phyloP scores from a whole-genome alignment of 2,888 invertebrate species.

The Periphyllus acericola region DNA sequence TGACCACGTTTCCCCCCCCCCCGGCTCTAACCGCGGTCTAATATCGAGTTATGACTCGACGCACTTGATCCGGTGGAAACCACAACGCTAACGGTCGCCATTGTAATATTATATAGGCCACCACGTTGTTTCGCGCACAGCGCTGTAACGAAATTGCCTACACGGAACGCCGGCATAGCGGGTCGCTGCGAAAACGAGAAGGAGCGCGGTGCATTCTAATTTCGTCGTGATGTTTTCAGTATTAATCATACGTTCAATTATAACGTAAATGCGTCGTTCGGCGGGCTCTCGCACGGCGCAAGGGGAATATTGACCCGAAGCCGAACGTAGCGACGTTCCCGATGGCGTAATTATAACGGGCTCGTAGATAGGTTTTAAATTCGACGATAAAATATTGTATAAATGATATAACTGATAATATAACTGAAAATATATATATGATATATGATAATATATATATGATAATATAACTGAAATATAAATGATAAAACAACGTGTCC shows the following conservation, averaged over 20 bases:
- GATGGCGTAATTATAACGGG: not conserved
- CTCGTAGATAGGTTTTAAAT: not conserved
- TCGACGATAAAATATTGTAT: not conserved
- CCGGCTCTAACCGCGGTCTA: not conserved
- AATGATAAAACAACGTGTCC: no score
- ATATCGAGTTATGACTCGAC: not conserved
- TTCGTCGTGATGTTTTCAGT: no score
- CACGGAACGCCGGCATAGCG: not conserved
- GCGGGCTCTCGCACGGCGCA: not conserved
- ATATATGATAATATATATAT: no score
- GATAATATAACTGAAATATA: no score
- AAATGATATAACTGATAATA: not conserved
- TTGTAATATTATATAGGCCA: no score
- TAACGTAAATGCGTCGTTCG: not conserved
- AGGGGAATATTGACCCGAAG: no score
- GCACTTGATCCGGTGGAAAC: not conserved
- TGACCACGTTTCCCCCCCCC: not conserved
- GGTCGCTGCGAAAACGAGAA: not conserved
- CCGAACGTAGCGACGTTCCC: not conserved
- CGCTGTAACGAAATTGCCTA: slow-evolving; percentile 39
- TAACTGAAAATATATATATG: no score
- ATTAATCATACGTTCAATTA: not conserved
- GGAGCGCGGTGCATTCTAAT: not conserved
- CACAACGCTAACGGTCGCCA: not conserved
- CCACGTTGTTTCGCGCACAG: not conserved